Evolutionary conservation across 2,797 vertebrate species (phyloP).

Genomic region (Peromyscus melanophrys): DNA sequence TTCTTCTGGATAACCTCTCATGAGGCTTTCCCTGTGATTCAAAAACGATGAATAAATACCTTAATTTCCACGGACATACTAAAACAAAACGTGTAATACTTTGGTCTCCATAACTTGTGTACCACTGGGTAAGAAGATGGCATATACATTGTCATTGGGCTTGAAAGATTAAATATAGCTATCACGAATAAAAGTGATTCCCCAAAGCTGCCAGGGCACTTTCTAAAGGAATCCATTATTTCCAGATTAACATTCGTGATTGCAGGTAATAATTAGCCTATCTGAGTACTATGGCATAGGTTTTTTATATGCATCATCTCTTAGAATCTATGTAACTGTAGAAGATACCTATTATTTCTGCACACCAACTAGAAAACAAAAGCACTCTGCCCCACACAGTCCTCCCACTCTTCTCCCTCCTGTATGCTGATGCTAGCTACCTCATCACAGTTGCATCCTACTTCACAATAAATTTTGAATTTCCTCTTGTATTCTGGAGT

Average conservation of each 20-base stretch:
- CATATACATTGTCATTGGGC: background rate
- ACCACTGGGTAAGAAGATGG: background rate
- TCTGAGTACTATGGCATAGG: background rate
- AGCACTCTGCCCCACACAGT: background rate
- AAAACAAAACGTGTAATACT: conserved; percentile 41
- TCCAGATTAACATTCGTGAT: background rate
- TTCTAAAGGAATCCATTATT: background rate
- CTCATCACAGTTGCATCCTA: background rate
- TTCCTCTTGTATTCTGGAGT: background rate
- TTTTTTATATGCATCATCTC: conserved; percentile 18
- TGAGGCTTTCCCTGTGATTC: background rate
- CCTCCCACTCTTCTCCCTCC: background rate
- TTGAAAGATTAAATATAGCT: conserved; percentile 13
- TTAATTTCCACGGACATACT: background rate
- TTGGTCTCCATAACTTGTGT: background rate
- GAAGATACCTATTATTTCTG: background rate
- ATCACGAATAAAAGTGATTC: background rate
- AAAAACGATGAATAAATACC: conserved; percentile 19
- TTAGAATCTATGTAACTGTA: conserved; percentile 10
- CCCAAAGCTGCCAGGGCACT: background rate
- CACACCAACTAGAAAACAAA: background rate
- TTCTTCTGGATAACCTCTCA: background rate
- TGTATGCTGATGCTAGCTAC: background rate
- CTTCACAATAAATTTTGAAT: background rate
- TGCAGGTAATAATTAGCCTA: background rate